These are phyloP conservation scores for Prolemur simus DNA, from an alignment of 2,113 vertebrate genomes.

Conservation along the genomic window DNA sequence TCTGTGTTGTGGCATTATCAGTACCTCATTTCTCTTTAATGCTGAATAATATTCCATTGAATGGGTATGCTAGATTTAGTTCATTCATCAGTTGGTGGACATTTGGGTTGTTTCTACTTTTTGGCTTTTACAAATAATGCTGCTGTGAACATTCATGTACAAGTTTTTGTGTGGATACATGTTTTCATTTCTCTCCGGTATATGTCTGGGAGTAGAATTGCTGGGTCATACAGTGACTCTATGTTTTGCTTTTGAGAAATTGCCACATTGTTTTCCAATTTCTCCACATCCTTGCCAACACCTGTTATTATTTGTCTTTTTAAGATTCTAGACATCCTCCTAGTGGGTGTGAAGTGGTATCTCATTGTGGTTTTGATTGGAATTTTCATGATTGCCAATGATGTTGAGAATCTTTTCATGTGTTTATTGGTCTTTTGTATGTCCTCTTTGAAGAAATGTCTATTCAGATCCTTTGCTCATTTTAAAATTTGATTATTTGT, in stretches of 20 bases:
- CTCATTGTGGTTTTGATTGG: not conserved
- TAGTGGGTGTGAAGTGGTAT: not conserved
- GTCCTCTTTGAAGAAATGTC: not conserved
- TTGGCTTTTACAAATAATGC: not conserved
- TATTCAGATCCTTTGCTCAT: not conserved
- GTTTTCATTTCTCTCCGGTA: not conserved
- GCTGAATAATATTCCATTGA: not conserved
- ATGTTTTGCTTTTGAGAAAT: too few species aligned
- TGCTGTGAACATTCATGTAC: not conserved
- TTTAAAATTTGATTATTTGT: not conserved
- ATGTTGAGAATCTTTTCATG: not conserved
- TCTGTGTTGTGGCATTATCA: not conserved
- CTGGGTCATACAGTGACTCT: not conserved
- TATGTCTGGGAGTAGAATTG: not conserved
- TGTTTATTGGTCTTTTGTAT: not conserved
- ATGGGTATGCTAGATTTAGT: not conserved
- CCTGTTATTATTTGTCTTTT: not conserved
- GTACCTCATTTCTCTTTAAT: not conserved
- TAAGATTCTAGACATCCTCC: not conserved
- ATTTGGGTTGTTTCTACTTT: not conserved
- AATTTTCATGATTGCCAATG: not conserved
- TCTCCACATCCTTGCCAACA: not conserved
- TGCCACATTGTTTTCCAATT: not conserved
- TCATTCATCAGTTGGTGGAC: not conserved
- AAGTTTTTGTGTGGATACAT: not conserved